Conservation (phyloP, 2,113 vertebrate species). For the Nibea coibor region DNA sequence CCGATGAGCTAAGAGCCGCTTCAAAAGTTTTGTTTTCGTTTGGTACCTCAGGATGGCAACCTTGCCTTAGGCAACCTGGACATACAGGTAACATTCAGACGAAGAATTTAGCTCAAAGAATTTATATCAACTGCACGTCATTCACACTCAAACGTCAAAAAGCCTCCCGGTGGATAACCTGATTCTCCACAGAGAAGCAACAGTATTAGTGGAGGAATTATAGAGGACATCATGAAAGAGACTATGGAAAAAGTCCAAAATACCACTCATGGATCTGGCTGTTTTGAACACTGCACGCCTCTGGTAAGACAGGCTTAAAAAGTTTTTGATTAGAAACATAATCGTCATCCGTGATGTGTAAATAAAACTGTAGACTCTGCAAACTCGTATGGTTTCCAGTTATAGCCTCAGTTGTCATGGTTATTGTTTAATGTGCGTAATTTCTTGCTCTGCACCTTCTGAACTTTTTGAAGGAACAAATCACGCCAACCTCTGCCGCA, state of each 20-base stretch:
- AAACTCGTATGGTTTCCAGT: constrained; percentile 12
- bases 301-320: constrained; percentile 83
- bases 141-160: constrained; percentile 62
- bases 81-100: constrained; percentile 65
- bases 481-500: constrained; percentile 71
- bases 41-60: constrained; percentile 48
- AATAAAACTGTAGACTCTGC: constrained; percentile 3
- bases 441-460: constrained; percentile 36
- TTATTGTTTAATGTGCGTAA: neutral
- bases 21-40: constrained; percentile 3
- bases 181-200: constrained; percentile 39
- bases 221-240: constrained; percentile 77
- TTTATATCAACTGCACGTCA: constrained; percentile 73
- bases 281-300: constrained; percentile 82
- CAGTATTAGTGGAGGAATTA: constrained; percentile 25
- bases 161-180: constrained; percentile 38
- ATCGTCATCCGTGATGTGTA: constrained; percentile 32
- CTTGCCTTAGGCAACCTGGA: constrained; percentile 35
- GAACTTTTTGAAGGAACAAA: constrained; percentile 78
- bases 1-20: neutral
- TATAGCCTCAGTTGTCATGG: neutral
- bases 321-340: constrained; percentile 38
- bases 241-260: constrained; percentile 86
- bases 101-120: constrained; percentile 72
- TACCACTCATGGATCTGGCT: constrained; percentile 82